A percentile compares a stretch with the other conserved stretches of the same genome.
Conservation (phyloP, 2,113 vertebrate genomes). For the Gila orcuttii region DNA sequence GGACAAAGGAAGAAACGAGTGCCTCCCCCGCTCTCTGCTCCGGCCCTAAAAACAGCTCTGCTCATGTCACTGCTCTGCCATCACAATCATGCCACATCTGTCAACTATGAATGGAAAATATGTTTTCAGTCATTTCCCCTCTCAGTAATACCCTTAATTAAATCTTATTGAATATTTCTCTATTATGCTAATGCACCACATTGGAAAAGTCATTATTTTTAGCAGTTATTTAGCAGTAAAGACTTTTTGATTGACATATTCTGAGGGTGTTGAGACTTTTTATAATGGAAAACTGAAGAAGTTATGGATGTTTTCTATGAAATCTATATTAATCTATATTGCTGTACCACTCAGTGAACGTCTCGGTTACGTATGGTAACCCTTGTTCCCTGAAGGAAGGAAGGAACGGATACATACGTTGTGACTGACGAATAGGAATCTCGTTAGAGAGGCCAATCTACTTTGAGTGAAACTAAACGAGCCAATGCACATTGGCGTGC, state of each 20-base stretch:
- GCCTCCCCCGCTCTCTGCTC: conserved; percentile 30
- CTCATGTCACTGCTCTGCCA: conserved; percentile 38
- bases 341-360: not conserved
- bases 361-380: too few relatives aligned
- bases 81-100: conserved; percentile 64
- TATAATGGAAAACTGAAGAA: conserved; percentile 16
- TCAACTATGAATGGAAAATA: conserved; percentile 59
- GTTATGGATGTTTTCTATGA: not conserved
- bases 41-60: conserved; percentile 45
- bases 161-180: conserved; percentile 66
- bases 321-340: not conserved
- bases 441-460: too few relatives aligned
- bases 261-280: conserved; percentile 43
- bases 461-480: too few relatives aligned
- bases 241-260: conserved; percentile 55
- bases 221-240: conserved; percentile 49
- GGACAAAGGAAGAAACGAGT: conserved; percentile 28
- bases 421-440: too few relatives aligned
- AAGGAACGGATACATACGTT: too few relatives aligned
- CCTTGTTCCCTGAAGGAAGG: too few relatives aligned
- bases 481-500: too few relatives aligned
- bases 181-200: conserved; percentile 63
- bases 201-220: conserved; percentile 60
- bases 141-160: conserved; percentile 67
- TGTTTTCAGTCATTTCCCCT: conserved; percentile 59